Evolutionary conservation across 2,113 vertebrate genomes (phyloP).

Genomic region (Pedionomus torquatus): DNA sequence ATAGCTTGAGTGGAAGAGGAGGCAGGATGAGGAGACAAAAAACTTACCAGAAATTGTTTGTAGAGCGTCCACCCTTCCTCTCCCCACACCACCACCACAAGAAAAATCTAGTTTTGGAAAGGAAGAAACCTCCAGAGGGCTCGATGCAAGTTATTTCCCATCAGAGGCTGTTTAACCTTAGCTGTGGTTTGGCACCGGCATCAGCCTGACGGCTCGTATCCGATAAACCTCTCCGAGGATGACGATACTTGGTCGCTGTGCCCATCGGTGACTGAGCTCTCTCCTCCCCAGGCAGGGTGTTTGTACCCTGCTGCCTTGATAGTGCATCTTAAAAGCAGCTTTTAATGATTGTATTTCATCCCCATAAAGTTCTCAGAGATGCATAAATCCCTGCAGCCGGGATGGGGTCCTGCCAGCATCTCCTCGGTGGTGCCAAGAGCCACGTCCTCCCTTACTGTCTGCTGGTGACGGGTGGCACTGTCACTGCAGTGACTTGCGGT

Average conservation of each 20-base stretch:
- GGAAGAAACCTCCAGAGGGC: constrained; percentile 18
- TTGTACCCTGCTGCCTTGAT: neutral
- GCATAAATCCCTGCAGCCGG: neutral
- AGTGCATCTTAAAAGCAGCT: neutral
- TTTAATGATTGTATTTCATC: neutral
- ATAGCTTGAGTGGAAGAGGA: neutral
- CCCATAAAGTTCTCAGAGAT: neutral
- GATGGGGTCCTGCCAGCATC: neutral
- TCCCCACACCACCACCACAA: neutral
- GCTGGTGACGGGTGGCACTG: fast-evolving
- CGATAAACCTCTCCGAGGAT: neutral
- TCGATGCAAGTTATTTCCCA: constrained; percentile 3
- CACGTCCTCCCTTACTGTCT: neutral
- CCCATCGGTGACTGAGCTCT: neutral
- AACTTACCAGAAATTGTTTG: constrained; percentile 29
- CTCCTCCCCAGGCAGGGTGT: neutral
- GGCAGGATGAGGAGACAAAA: constrained; percentile 29
- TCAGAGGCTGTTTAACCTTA: constrained; percentile 1
- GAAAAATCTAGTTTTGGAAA: constrained; percentile 28
- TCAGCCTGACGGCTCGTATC: neutral
- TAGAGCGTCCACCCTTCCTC: constrained; percentile 27
- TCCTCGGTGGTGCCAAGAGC: fast-evolving
- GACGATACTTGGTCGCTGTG: fast-evolving
- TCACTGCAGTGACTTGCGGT: fast-evolving
- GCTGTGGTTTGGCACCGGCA: constrained; percentile 52